A percentile compares a stretch with the other conserved stretches of the same genome.
Evolutionary conservation across 2,113 vertebrate species (phyloP).

Genomic region (Ctenomys sociabilis): DNA sequence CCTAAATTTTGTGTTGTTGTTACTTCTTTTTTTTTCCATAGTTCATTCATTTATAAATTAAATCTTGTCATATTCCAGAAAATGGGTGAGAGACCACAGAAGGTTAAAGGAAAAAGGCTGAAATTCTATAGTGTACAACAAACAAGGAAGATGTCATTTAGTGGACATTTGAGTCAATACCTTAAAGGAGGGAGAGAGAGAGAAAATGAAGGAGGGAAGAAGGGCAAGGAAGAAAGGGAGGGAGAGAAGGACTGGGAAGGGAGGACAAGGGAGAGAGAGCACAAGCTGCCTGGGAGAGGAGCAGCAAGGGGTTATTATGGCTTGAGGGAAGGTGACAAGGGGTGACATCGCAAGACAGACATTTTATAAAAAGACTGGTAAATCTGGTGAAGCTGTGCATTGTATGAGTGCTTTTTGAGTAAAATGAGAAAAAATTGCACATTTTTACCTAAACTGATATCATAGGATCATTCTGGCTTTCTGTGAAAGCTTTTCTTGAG

Average conservation of each 20-base stretch:
- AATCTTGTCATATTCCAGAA: neutral
- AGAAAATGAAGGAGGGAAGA: neutral
- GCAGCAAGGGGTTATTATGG: neutral
- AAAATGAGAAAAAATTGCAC: neutral
- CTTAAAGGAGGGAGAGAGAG: neutral
- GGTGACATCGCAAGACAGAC: neutral
- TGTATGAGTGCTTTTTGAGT: neutral
- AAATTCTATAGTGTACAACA: neutral
- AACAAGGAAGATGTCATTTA: neutral
- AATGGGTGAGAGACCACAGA: neutral
- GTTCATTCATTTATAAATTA: neutral
- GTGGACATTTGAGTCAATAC: neutral
- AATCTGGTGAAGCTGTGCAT: neutral
- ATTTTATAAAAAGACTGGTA: neutral
- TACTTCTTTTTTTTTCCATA: neutral
- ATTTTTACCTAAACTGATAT: constrained; percentile 23
- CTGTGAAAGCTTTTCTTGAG: neutral
- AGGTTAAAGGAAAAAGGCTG: neutral
- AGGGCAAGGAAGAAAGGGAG: neutral
- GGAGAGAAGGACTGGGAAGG: neutral
- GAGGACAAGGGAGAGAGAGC: neutral
- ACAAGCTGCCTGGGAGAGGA: neutral
- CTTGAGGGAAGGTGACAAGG: neutral
- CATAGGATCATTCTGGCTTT: neutral
- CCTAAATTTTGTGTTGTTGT: neutral